Conservation (phyloP, 1,140 invertebrate genomes). For the Dolichoris vasculosae region DNA sequence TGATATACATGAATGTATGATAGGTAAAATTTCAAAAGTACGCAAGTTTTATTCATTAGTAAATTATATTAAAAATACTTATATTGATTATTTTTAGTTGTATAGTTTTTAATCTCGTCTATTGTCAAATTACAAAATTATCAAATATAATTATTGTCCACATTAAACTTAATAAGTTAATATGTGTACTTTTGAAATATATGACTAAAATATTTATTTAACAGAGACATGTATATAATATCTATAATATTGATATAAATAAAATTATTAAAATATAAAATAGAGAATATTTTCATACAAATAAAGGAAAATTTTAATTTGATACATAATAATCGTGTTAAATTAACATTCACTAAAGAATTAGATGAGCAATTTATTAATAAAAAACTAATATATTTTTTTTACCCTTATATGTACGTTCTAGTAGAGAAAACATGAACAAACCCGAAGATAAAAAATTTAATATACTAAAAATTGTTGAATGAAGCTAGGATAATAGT, state of each 20-base stretch:
- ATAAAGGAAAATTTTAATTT: neutral
- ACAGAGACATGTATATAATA: too few species aligned
- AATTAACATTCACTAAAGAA: constrained; percentile 29
- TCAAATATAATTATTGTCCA: too few species aligned
- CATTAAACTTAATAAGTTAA: neutral
- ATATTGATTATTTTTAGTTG: neutral
- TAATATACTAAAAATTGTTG: too few species aligned
- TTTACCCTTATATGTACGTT: neutral
- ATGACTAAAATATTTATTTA: too few species aligned
- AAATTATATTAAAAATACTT: neutral
- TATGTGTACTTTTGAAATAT: neutral
- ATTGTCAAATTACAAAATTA: too few species aligned
- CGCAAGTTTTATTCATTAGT: neutral
- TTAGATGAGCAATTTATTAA: neutral
- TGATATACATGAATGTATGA: neutral
- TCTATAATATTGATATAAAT: too few species aligned
- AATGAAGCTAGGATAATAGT: too few species aligned
- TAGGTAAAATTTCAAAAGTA: constrained; percentile 3
- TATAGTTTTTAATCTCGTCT: too few species aligned
- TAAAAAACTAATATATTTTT: neutral
- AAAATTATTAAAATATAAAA: neutral
- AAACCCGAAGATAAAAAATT: neutral
- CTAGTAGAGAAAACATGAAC: neutral
- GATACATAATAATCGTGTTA: constrained; percentile 46
- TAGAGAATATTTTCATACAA: neutral